Evolutionary conservation across 1,140 invertebrate genomes (phyloP), one percentile per base, ranked within the genome.

Genomic region (Aculops lycopersici): DNA sequence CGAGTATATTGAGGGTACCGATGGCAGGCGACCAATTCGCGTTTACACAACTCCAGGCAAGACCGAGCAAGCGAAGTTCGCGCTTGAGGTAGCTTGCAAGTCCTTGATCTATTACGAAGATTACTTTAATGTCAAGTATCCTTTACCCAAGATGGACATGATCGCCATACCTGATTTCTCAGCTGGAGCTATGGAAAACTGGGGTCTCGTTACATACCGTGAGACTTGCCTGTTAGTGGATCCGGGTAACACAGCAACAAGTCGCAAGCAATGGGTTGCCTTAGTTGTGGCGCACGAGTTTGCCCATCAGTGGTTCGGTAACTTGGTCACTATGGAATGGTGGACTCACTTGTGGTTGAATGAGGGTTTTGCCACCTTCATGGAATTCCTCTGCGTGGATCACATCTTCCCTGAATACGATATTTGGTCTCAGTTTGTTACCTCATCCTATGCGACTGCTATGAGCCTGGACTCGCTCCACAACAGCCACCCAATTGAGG

Each of bases 11-110:
- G 83, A 92, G 55, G 69, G 66, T 1, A 58, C 59, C 14, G 74
- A 84, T 59, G 80, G 77, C 12, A 70, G 84, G 14, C 50, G 42
- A 4, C 47, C 72, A 17, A 71, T 94, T 1, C 60, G 84, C 45
- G 80, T 92, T 0, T 94, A 86, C 51, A 88, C 84, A 4, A 79
- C 80, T 3, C 66, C 74, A 3, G 78, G 77, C 2, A 88, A 88
- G 53, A 72, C 72, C 47, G 75, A 90, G 48, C 81, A 90, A 54
- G 86, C 84, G 3, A 52, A 67, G 42, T 94, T 90, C 61, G 83
- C 83, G 1, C 55, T 94, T 1, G 69, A 90, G 42, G 53, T 45
- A 3, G 50, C 50, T 17, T 13, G 37, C 4, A 45, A 45, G 20
- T 21, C 46, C 2, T 31, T 50, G 3, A 16, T 47, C 35, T 49